Conservation (phyloP, 2,797 vertebrate species). For the Micromesistius poutassou region DNA sequence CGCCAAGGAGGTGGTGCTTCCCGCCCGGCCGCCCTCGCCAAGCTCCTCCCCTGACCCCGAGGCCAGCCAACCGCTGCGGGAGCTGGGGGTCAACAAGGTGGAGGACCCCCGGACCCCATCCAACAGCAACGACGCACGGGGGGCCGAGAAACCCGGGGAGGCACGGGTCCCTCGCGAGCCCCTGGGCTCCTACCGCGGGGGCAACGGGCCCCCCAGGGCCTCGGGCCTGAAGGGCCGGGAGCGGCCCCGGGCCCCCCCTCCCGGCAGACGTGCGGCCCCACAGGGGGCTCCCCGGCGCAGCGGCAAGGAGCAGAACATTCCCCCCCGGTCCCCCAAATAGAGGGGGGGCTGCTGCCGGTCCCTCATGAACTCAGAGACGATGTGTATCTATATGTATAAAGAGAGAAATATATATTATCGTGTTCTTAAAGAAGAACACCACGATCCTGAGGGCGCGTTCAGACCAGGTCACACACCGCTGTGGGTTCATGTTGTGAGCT, state of each 20-base stretch:
- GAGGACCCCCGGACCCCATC: constrained; percentile 66
- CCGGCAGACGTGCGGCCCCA: constrained; percentile 76
- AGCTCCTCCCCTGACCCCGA: constrained; percentile 32
- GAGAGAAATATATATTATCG: constrained; percentile 61
- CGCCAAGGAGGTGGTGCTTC: constrained; percentile 74
- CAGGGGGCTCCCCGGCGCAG: constrained; percentile 78
- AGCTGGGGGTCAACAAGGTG: constrained; percentile 79
- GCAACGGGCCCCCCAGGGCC: constrained; percentile 58
- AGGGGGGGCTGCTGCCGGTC: constrained; percentile 4
- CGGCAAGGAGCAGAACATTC: constrained; percentile 90
- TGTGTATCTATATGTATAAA: constrained; percentile 58
- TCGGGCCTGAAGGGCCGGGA: constrained; percentile 82
- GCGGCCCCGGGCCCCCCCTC: constrained; percentile 77
- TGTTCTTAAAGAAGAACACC: background rate
- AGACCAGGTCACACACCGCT: too few species aligned
- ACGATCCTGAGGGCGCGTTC: background rate
- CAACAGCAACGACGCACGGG: constrained; percentile 45
- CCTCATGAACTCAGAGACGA: constrained; percentile 19
- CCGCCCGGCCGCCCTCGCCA: constrained; percentile 45
- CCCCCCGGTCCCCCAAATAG: constrained; percentile 86
- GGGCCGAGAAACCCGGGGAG: constrained; percentile 44
- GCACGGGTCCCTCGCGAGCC: constrained; percentile 72
- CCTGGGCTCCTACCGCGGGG: constrained; percentile 71
- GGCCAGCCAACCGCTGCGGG: constrained; percentile 77
- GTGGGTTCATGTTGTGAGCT: too few species aligned